These are phyloP conservation scores for Torymus tubicola DNA, from an alignment of 2,888 invertebrate genomes.

Conservation along the genomic window DNA sequence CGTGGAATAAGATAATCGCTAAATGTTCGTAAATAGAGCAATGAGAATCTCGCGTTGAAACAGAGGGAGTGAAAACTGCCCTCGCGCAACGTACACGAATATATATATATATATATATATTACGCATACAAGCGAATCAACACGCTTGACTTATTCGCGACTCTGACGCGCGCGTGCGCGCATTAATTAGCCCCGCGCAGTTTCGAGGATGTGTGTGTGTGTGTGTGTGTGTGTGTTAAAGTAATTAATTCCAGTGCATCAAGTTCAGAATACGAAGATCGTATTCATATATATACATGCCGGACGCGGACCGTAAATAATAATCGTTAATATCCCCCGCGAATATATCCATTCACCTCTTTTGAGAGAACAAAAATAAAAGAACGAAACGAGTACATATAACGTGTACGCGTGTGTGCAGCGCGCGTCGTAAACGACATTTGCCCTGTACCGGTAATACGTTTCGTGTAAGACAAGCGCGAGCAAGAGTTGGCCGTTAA, in stretches of 20 bases:
- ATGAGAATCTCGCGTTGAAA: too few species aligned
- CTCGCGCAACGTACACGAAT: background rate
- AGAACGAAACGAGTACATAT: background rate
- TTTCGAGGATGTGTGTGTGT: background rate
- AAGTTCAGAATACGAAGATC: constrained; percentile 31
- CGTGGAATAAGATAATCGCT: too few species aligned
- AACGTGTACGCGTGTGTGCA: background rate
- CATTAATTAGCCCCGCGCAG: constrained; percentile 32
- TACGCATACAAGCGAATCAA: constrained; percentile 2
- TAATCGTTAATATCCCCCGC: constrained; percentile 42
- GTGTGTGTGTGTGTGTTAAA: constrained; percentile 14
- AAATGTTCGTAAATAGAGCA: too few species aligned
- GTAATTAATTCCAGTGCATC: constrained; percentile 46
- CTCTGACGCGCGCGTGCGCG: background rate
- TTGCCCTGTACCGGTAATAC: constrained; percentile 53
- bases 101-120: too few species aligned
- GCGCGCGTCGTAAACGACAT: constrained; percentile 43
- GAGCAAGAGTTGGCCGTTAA: constrained; percentile 42
- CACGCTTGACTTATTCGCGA: constrained; percentile 22
- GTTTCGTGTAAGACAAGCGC: constrained; percentile 52
- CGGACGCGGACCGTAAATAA: constrained; percentile 29
- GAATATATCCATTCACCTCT: constrained; percentile 39
- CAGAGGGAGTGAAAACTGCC: too few species aligned
- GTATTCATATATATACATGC: background rate
- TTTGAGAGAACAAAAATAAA: background rate